A percentile compares a stretch with the other conserved stretches of the same genome.
These are phyloP conservation scores for Pseudopipra pipra DNA, from an alignment of 2,113 vertebrate species.

Conservation along the genomic window DNA sequence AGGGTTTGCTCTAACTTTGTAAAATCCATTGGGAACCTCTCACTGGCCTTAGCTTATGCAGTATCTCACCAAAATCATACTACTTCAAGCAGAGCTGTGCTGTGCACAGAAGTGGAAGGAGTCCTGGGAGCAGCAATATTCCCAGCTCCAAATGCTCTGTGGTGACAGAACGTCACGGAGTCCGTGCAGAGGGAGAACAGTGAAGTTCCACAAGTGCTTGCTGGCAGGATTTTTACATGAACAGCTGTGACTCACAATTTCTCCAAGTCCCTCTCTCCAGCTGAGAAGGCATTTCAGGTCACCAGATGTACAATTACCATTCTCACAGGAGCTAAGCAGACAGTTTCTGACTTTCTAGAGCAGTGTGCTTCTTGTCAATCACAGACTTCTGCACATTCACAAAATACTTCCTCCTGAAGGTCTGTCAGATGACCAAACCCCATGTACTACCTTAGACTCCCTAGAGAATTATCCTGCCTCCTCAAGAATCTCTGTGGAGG, in stretches of 20 bases:
- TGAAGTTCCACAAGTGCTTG: not conserved
- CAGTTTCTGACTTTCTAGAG: not conserved
- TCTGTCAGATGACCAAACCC: not conserved
- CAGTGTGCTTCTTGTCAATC: not conserved
- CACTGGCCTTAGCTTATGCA: not conserved
- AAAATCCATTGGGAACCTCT: not conserved
- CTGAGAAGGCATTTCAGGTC: constrained; percentile 38
- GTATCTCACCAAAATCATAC: not conserved
- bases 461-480: not conserved
- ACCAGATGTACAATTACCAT: not conserved
- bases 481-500: not conserved
- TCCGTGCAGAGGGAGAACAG: not conserved
- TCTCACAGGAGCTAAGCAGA: not conserved
- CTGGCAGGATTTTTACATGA: not conserved
- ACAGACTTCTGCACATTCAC: not conserved
- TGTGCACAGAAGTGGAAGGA: not conserved
- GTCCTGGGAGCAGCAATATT: not conserved
- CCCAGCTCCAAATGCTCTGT: not conserved
- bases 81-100: not conserved
- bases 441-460: not conserved
- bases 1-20: not conserved
- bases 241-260: not conserved
- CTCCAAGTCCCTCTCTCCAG: not conserved
- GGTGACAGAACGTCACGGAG: accelerated
- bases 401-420: not conserved